These are phyloP conservation scores for Tinea semifulvella DNA, from an alignment of 2,888 invertebrate species.

Conservation along the genomic window DNA sequence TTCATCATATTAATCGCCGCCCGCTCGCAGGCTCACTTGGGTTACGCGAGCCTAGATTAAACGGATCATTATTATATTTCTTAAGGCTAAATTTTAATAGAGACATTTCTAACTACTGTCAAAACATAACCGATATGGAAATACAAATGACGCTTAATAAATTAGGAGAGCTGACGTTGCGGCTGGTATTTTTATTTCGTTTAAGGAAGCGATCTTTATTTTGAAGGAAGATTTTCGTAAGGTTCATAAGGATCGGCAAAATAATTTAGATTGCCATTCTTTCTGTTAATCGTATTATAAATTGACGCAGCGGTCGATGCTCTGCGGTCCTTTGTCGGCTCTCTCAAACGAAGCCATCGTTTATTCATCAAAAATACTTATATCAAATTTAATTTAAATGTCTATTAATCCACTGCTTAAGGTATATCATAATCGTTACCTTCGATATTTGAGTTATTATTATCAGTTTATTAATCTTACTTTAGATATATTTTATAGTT, in stretches of 20 bases:
- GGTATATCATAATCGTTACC: slow-evolving; percentile 25
- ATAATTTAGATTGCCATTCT: slow-evolving; percentile 53
- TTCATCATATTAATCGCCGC: slow-evolving; percentile 58
- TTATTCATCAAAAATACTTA: slow-evolving; percentile 46
- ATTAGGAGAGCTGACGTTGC: slow-evolving; percentile 26
- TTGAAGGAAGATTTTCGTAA: slow-evolving; percentile 33
- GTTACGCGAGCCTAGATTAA: slow-evolving; percentile 59
- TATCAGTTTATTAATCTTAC: slow-evolving; percentile 4
- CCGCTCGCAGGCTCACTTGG: slow-evolving; percentile 45
- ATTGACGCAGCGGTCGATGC: slow-evolving; percentile 48
- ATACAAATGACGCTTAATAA: slow-evolving; percentile 44
- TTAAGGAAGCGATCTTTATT: slow-evolving; percentile 29
- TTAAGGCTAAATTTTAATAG: slow-evolving; percentile 64
- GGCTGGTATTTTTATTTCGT: not conserved
- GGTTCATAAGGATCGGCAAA: slow-evolving; percentile 44
- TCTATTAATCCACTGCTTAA: slow-evolving; percentile 40
- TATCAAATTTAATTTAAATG: slow-evolving; percentile 41
- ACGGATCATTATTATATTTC: slow-evolving; percentile 54
- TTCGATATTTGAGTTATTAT: slow-evolving; percentile 6
- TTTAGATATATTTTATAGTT: not conserved
- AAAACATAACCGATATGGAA: slow-evolving; percentile 32
- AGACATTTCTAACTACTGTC: slow-evolving; percentile 55
- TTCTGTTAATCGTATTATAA: slow-evolving; percentile 62
- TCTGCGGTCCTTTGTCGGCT: slow-evolving; percentile 48
- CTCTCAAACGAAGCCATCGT: slow-evolving; percentile 39